Evolutionary conservation across 2,797 vertebrate species (phyloP), one percentile per base, ranked within the genome.

Genomic region (Danio jaintianensis): DNA sequence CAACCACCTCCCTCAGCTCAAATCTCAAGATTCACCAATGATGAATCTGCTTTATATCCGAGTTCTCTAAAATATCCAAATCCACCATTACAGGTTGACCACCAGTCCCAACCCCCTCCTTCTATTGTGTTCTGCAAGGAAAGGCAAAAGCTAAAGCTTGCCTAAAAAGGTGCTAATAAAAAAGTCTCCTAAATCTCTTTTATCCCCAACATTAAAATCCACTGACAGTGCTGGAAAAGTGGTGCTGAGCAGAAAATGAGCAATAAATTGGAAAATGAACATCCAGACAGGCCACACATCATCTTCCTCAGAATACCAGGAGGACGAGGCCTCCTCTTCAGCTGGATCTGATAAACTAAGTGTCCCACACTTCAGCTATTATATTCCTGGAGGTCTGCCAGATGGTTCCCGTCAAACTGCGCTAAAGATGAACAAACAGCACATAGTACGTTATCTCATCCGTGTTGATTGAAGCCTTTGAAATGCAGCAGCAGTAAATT

Each of bases 391-490:
- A 73, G 69, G 12, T 58, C 53, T 20, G 71, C 66, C 76, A 52
- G 82, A 77, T 78, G 42, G 45, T 18, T 76, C 58, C 48, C 16
- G n/a, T 82, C 56, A 69, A 55, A 72, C 66, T 45, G 62, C 0
- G 15, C 43, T 69, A 63, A 71, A 42, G 50, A 83, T 66, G 78
- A 79, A 71, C 71, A 71, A 79, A 79, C 58, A 62, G 64, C 13
- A 7, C 66, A 43, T 77, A 82, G 69, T 67, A 69, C 20, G 77
- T 62, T 63, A 80, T 72, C 75, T 78, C 58, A 50, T 59, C 73
- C 9, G 40, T 79, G 71, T 73, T 79, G 75, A 68, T 56, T 81
- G 36, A 74, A 58, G 76, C 59, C 56, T 52, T 62, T 75, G 56
- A 55, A 13, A 58, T 62, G 50, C 61, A 78, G 42, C 52, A 45